Evolutionary conservation across 2,888 invertebrate genomes (phyloP), one percentile per base, ranked within the genome.

Genomic region (Scelioninae gen. 2): DNA sequence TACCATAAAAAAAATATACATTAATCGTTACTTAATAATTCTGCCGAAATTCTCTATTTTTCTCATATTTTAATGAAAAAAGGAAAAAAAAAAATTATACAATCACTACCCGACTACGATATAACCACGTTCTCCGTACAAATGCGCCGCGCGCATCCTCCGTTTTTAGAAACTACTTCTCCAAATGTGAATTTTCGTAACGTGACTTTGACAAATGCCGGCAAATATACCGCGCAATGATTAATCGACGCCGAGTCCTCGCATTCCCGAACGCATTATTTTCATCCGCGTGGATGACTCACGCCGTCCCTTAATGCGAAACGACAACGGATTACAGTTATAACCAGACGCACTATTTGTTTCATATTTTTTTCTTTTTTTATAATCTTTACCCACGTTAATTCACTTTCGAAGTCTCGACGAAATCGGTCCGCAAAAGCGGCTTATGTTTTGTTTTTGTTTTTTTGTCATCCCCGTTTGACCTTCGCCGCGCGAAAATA

Each of bases 211-310:
- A 43, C 41, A 55, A 55, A 25, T 55, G 31, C 31, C 33, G 45
- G 43, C 57, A 19, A n/a, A n/a, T n/a, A 33, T 57, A 57, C 33
- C 6, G 9, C 13, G 18, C 33, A 11, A 45, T 33, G 57, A 61
- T 61, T 61, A 63, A 63, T 63, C 35, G 61, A 9, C 19, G 50
- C 48, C 39, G 37, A 46, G 48, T 60, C 37, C 39, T 28, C 48
- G 37, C 25, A 48, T 60, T 50, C 39, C 19, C 37, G 48, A n/a
- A 10, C 58, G 28, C 37, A 37, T 18, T 60, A 37, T 50, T 63
- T 63, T 41, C 25, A 31, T 31, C 11, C 48, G 28, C 25, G 31
- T 39, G 61, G 31, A 46, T 43, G 63, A 63, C 11, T 63, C 52
- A 43, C 31, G n/a, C 43, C 43, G 25, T 63, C 52, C 35, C 15